Evolutionary conservation across 2,888 invertebrate genomes (phyloP).

Genomic region (Ectemnius lituratus): DNA sequence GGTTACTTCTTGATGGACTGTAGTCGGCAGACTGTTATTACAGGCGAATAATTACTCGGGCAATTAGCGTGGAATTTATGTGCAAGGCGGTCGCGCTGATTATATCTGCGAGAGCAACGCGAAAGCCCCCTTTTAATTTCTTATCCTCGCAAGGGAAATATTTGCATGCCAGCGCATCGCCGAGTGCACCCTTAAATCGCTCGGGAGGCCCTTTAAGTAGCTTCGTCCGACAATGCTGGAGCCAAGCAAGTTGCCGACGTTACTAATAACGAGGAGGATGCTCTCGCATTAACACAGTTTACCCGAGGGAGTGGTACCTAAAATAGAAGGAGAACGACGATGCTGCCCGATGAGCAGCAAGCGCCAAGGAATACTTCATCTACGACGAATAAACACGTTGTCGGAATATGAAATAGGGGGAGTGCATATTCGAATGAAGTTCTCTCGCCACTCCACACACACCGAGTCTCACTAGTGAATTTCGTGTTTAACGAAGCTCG

Average conservation of each 20-base stretch:
- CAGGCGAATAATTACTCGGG: conserved; percentile 37
- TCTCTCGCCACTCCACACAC: no score
- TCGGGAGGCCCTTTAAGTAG: neutral
- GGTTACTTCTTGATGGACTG: conserved; percentile 13
- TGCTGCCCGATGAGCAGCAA: no score
- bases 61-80: conserved; percentile 40
- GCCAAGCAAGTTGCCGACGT: no score
- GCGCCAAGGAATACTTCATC: no score
- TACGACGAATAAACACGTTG: no score
- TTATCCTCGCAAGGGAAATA: conserved; percentile 36
- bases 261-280: no score
- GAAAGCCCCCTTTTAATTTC: conserved; percentile 19
- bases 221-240: neutral
- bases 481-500: no score
- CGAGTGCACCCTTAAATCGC: conserved; percentile 1
- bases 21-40: conserved; percentile 17
- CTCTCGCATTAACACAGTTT: no score
- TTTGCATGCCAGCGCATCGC: conserved; percentile 31
- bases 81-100: conserved; percentile 18
- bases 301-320: no score
- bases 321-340: neutral
- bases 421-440: no score
- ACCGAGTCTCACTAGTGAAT: no score
- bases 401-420: no score
- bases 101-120: conserved; percentile 1